Base-by-base conservation (phyloP, 2,797 vertebrate genomes). In the Sebastes diaconus region DNA sequence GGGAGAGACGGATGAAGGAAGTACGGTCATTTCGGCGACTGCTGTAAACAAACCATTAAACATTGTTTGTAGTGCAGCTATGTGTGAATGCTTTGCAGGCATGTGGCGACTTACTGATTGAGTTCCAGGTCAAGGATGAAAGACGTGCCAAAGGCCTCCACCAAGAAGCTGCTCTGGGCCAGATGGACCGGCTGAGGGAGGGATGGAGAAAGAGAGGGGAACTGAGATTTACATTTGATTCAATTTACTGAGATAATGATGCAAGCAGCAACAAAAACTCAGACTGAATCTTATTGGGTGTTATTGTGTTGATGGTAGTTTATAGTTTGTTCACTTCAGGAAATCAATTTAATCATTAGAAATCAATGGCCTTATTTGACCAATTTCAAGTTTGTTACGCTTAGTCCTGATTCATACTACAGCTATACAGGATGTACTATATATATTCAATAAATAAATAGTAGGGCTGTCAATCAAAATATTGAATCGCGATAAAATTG, bases 111-210 rank as follows among this genome's bases (percentile, higher is more conserved):
- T 97, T 93, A 99, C 98, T 99, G 97, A 94, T 99, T 99, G 73
- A 99, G 95, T 70, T 95, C 96, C 88, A 99, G 95, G 92, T 99
- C 98, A 90, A 99, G 94, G 84, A 97, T 96, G 92, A 98, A 97
- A 75, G 96, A 93, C 0, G 88, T 92, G 83, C 96, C 95, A 61
- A 98, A 99, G 66, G 97, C 97, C 54, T 95, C 92, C 84, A 99
- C 94, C 90, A 97, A 86, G 78, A 99, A 99, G 83, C 97, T 98
- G 95, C 96, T 97, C 84, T 95, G 97, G 14, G 97, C 97, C 89
- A 99, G 90, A 90, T 99, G 98, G 89, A 97, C 92, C 4, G 96
- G 95, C 98, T 99, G 91, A 57, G 32, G 66, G 65, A 83, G 60
- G 50, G 42, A 79, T 5, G 32, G 57, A 73, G 24, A 27, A 46